Evolutionary conservation across 2,797 vertebrate genomes (phyloP).

Genomic region (Buphagus erythrorhynchus): DNA sequence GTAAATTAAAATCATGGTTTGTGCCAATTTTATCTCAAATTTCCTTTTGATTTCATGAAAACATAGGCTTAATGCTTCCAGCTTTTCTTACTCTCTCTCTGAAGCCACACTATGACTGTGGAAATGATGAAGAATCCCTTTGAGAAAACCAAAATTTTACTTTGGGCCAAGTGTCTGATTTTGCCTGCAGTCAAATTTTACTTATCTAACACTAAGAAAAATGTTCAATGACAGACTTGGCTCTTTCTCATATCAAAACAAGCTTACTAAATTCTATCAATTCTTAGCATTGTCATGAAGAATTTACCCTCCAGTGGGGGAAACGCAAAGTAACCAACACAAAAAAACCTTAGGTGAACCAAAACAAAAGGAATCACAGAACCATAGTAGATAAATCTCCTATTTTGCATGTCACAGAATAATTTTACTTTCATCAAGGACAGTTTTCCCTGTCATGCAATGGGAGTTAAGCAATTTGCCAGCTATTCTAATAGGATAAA

Average conservation of each 20-base stretch:
- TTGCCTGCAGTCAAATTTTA: not conserved
- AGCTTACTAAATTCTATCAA: not conserved
- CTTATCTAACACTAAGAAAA: constrained; percentile 5
- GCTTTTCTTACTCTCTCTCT: not conserved
- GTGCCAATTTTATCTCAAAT: not conserved
- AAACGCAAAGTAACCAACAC: not conserved
- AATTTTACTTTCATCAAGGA: not conserved
- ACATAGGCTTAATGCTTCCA: constrained; percentile 6
- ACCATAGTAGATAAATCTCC: not conserved
- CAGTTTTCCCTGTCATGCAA: not conserved
- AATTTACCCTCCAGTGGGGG: not conserved
- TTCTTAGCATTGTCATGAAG: not conserved
- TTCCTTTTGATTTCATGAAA: not conserved
- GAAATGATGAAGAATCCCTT: not conserved
- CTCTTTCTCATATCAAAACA: not conserved
- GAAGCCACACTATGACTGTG: not conserved
- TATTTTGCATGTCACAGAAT: not conserved
- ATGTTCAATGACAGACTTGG: not conserved
- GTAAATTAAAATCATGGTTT: not conserved
- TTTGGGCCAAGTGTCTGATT: not conserved
- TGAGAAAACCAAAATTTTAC: not conserved
- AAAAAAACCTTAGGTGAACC: not conserved
- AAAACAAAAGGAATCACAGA: not conserved
- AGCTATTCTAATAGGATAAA: constrained; percentile 38
- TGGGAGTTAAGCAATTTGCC: constrained; percentile 15